These are phyloP conservation scores for Euwallacea fornicatus DNA, from an alignment of 1,140 invertebrate species.

Conservation along the genomic window DNA sequence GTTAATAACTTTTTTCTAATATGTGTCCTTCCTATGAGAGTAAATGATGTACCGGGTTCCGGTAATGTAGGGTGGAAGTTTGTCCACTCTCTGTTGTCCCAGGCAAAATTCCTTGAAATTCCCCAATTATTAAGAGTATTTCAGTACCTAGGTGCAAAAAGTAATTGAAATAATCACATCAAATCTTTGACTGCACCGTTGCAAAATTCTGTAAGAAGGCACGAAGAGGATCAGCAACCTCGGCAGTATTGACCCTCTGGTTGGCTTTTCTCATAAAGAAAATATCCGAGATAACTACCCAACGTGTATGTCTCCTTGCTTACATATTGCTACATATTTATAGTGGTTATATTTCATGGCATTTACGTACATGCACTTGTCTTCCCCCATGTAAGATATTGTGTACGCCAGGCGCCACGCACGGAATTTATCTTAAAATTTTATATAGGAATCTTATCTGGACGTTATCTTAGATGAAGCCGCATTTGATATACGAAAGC, in stretches of 20 bases:
- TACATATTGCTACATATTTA: slow-evolving; percentile 33
- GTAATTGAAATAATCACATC: too few species aligned
- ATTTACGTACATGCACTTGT: slow-evolving; percentile 25
- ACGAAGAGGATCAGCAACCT: not conserved
- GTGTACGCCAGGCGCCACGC: slow-evolving; percentile 24
- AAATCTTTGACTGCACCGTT: too few species aligned
- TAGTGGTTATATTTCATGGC: slow-evolving; percentile 28
- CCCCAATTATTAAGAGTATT: too few species aligned
- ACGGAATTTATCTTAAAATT: slow-evolving; percentile 14
- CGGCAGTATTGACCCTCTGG: slow-evolving; percentile 20
- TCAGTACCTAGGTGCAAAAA: too few species aligned
- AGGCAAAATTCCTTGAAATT: too few species aligned
- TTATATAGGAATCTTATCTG: slow-evolving; percentile 18
- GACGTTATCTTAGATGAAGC: not conserved
- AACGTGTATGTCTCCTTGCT: slow-evolving; percentile 18
- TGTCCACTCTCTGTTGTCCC: too few species aligned
- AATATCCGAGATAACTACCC: slow-evolving; percentile 26
- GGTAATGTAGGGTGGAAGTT: too few species aligned
- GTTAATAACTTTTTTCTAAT: too few species aligned
- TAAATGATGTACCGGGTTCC: too few species aligned
- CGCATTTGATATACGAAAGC: not conserved
- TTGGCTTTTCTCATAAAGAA: slow-evolving; percentile 20
- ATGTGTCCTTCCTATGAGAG: too few species aligned
- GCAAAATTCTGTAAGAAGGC: too few species aligned
- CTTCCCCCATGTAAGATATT: slow-evolving; percentile 21